Conservation (phyloP, 2,888 invertebrate species). For the Agrochola litura region DNA sequence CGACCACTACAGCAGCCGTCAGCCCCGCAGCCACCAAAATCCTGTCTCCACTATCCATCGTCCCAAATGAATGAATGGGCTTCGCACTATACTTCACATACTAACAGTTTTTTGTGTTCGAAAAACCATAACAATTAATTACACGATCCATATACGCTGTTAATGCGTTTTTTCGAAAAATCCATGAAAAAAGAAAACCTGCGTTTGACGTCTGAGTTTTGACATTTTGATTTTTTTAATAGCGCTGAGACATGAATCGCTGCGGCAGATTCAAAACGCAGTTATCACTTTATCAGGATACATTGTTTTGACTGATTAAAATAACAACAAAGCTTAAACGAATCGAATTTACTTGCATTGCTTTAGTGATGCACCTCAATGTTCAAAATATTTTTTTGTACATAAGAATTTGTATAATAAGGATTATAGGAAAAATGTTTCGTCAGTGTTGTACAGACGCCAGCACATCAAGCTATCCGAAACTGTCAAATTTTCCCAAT, state of each 20-base stretch:
- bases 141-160: constrained; percentile 50
- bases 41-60: constrained; percentile 94
- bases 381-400: neutral
- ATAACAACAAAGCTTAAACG: neutral
- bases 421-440: neutral
- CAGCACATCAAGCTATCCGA: too few relatives aligned
- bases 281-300: neutral
- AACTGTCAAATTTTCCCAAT: too few relatives aligned
- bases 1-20: constrained; percentile 95
- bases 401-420: too few relatives aligned
- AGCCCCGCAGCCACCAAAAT: constrained; percentile 95
- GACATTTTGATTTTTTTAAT: constrained; percentile 56
- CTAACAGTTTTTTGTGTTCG: constrained; percentile 55
- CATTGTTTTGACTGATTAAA: constrained; percentile 9
- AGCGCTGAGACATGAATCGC: neutral
- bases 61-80: constrained; percentile 63
- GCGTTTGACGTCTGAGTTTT: constrained; percentile 58
- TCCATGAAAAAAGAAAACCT: constrained; percentile 57
- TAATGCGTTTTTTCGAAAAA: constrained; percentile 60
- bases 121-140: constrained; percentile 42
- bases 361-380: neutral
- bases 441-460: fast-evolving
- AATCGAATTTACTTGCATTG: neutral
- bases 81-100: constrained; percentile 65
- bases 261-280: constrained; percentile 12